Conservation (phyloP, 2,113 vertebrate species). For the Aplodontia rufa region DNA sequence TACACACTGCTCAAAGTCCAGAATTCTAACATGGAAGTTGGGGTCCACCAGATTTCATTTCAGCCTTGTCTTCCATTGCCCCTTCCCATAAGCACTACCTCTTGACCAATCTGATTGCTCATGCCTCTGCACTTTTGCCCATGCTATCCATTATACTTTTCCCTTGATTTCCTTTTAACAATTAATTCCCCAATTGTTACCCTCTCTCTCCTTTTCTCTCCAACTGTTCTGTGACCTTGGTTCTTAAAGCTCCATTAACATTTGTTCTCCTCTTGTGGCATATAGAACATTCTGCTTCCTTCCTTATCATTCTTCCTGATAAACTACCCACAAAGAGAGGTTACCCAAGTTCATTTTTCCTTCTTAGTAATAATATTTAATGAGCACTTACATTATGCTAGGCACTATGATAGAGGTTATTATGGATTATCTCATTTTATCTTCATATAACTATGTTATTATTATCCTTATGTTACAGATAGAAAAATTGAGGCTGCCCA, state of each 20-base stretch:
- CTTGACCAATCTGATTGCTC: neutral
- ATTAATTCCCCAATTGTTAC: neutral
- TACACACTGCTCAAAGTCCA: neutral
- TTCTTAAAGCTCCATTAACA: neutral
- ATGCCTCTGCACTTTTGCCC: neutral
- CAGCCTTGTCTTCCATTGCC: neutral
- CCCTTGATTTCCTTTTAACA: neutral
- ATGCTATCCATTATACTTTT: neutral
- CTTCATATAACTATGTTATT: neutral
- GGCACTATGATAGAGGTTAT: neutral
- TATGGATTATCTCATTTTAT: conserved; percentile 10
- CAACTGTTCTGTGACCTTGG: neutral
- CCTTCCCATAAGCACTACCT: neutral
- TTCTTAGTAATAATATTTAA: conserved; percentile 43
- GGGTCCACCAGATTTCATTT: too few relatives aligned
- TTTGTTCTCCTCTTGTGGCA: neutral
- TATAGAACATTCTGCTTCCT: neutral
- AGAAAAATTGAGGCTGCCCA: neutral
- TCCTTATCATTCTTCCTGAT: neutral
- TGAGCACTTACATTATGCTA: neutral
- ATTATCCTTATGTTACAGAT: conserved; percentile 43
- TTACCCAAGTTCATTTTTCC: neutral
- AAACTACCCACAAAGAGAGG: neutral
- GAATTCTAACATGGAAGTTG: neutral
- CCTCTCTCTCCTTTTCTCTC: neutral